phyloP scores from a whole-genome alignment of 2,888 invertebrate species.

The Capitulum mitella region DNA sequence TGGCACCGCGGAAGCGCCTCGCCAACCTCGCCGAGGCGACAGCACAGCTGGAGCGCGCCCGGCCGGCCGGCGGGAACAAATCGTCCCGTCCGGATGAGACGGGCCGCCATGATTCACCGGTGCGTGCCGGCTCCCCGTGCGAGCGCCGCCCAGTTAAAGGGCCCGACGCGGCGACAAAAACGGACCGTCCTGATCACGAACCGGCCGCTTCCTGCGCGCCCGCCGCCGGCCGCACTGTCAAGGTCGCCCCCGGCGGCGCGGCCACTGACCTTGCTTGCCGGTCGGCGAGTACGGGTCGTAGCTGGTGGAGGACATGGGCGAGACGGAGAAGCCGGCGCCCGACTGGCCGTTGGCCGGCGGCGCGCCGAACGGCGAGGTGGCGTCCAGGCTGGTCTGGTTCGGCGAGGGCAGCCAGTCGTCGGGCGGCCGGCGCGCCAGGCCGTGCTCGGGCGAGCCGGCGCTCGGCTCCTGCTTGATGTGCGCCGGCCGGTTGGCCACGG shows the following conservation, averaged over 20 bases:
- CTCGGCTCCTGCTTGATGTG: slow-evolving; percentile 23
- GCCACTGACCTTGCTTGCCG: slow-evolving; percentile 3
- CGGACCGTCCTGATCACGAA: too few species aligned
- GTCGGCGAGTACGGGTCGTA: slow-evolving; percentile 78
- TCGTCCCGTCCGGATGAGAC: too few species aligned
- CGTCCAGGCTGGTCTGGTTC: slow-evolving; percentile 46
- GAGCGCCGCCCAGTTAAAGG: too few species aligned
- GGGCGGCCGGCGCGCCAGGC: slow-evolving; percentile 44
- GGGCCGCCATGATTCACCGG: too few species aligned
- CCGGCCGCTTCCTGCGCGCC: neutral
- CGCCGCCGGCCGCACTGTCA: neutral
- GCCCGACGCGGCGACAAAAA: too few species aligned
- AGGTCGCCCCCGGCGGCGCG: too few species aligned
- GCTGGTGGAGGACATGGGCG: slow-evolving; percentile 74
- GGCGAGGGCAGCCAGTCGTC: slow-evolving; percentile 60
- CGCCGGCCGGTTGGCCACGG: neutral
- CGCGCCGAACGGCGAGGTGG: slow-evolving; percentile 45
- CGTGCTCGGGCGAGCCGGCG: slow-evolving; percentile 39
- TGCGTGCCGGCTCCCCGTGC: too few species aligned
- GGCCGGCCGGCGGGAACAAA: neutral
- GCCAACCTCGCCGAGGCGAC: too few species aligned
- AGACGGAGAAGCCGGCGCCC: slow-evolving; percentile 57
- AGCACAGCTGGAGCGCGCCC: neutral
- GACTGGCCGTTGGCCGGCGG: slow-evolving; percentile 46
- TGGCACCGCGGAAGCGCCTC: too few species aligned